Evolutionary conservation across 2,888 invertebrate species (phyloP).

Genomic region (Drosophila quinaria): DNA sequence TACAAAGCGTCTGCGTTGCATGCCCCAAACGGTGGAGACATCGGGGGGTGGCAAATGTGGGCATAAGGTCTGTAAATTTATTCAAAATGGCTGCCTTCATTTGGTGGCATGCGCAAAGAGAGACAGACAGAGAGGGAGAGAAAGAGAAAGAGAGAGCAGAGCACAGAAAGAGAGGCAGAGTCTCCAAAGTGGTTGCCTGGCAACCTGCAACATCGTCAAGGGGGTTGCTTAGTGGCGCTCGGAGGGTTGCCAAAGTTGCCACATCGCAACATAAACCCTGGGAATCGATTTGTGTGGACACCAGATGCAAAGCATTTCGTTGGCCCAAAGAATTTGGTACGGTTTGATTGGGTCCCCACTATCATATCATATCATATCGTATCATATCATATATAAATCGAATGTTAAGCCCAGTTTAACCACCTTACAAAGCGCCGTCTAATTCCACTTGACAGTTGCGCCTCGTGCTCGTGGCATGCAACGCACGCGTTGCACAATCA

Average conservation of each 20-base stretch:
- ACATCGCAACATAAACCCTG: conserved; percentile 36
- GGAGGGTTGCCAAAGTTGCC: conserved; percentile 36
- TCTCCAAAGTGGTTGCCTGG: conserved; percentile 68
- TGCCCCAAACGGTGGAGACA: neutral
- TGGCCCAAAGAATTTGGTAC: conserved; percentile 55
- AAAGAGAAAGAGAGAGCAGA: conserved; percentile 18
- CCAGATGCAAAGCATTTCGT: conserved; percentile 82
- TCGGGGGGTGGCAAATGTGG: conserved; percentile 22
- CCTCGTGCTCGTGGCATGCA: conserved; percentile 31
- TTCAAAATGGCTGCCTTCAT: conserved; percentile 75
- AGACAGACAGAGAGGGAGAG: conserved; percentile 23
- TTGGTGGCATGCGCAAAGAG: conserved; percentile 52
- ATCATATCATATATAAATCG: conserved; percentile 10
- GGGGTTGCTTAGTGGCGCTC: conserved; percentile 58
- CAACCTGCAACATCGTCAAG: conserved; percentile 34
- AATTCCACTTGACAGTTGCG: conserved; percentile 67
- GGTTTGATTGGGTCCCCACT: conserved; percentile 63
- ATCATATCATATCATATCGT: conserved; percentile 1
- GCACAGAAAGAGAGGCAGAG: conserved; percentile 9
- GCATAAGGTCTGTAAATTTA: conserved; percentile 57
- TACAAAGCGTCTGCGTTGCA: conserved; percentile 63
- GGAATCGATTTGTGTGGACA: conserved; percentile 75
- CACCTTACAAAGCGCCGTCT: conserved; percentile 45
- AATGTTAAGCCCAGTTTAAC: conserved; percentile 34
- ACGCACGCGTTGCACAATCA: conserved; percentile 50